Conservation (phyloP, 2,113 vertebrate species). For the Tautogolabrus adspersus region DNA sequence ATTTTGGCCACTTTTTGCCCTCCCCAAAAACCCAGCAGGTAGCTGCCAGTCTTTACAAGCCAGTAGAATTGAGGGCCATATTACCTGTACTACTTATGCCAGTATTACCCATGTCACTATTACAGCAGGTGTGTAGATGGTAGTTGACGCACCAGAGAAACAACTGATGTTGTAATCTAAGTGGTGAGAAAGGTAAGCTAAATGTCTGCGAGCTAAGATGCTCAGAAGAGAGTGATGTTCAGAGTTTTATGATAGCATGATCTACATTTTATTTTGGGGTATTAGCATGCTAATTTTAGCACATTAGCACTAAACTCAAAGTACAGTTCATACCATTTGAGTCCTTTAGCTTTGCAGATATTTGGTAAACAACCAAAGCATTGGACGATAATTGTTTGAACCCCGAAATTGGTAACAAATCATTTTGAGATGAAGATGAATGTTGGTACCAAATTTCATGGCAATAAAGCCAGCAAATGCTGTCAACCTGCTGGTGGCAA, state of each 20-base stretch:
- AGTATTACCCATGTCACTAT: neutral
- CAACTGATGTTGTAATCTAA: no score
- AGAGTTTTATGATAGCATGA: no score
- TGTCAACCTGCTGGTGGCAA: no score
- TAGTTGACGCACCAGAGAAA: neutral
- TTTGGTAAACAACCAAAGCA: neutral
- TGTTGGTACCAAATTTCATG: neutral
- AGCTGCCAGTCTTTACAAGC: constrained; percentile 32
- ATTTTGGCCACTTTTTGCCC: constrained; percentile 40
- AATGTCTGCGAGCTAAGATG: no score
- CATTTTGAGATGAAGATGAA: neutral
- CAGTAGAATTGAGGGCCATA: constrained; percentile 20
- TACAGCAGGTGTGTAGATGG: neutral
- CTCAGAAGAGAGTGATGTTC: no score
- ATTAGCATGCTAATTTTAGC: no score
- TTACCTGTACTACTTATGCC: constrained; percentile 11
- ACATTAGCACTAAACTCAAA: no score
- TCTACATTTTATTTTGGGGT: no score
- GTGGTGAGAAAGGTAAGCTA: no score
- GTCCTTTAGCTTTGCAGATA: neutral
- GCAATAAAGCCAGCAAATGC: no score
- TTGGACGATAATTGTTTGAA: neutral
- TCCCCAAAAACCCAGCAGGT: constrained; percentile 48
- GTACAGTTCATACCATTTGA: neutral
- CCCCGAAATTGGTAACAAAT: neutral